A percentile compares a stretch with the other conserved stretches of the same genome.
phyloP scores from a whole-genome alignment of 2,888 invertebrate genomes.

The Drosophila nr. fundita region DNA sequence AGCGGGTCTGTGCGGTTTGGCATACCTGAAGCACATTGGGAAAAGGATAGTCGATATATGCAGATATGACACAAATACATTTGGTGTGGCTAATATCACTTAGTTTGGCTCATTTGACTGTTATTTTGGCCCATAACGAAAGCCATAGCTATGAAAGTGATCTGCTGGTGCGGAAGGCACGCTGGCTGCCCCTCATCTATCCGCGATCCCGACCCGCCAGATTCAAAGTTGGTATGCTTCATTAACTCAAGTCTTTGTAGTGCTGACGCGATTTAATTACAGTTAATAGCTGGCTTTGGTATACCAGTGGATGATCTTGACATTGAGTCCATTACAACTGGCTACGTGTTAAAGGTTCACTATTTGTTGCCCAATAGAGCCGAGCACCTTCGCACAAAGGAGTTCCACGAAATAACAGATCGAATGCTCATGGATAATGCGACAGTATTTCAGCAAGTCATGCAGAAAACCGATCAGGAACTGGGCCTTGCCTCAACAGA shows the following conservation, averaged over 20 bases:
- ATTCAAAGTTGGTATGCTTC: constrained; percentile 47
- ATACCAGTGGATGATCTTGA: constrained; percentile 42
- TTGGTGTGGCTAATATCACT: constrained; percentile 9
- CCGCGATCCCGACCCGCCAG: constrained; percentile 53
- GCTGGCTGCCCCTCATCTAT: constrained; percentile 56
- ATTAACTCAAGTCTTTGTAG: neutral
- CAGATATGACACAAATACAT: constrained; percentile 14
- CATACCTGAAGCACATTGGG: neutral
- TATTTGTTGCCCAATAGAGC: constrained; percentile 62
- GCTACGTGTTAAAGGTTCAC: constrained; percentile 73
- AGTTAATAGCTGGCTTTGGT: constrained; percentile 61
- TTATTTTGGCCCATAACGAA: constrained; percentile 12
- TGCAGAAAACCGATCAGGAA: constrained; percentile 43
- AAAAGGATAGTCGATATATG: constrained; percentile 5
- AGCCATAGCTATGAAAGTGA: constrained; percentile 39
- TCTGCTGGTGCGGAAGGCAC: constrained; percentile 56
- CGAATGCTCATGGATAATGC: constrained; percentile 39
- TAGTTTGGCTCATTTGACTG: neutral
- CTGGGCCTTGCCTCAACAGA: constrained; percentile 30
- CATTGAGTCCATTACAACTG: constrained; percentile 56
- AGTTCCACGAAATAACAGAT: constrained; percentile 43
- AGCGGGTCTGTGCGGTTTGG: constrained; percentile 32
- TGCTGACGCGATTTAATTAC: neutral
- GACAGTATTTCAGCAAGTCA: constrained; percentile 54
- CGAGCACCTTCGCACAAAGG: constrained; percentile 52